Evolutionary conservation across 1,140 invertebrate species (phyloP).

Genomic region (Pogonomyrmex barbatus): DNA sequence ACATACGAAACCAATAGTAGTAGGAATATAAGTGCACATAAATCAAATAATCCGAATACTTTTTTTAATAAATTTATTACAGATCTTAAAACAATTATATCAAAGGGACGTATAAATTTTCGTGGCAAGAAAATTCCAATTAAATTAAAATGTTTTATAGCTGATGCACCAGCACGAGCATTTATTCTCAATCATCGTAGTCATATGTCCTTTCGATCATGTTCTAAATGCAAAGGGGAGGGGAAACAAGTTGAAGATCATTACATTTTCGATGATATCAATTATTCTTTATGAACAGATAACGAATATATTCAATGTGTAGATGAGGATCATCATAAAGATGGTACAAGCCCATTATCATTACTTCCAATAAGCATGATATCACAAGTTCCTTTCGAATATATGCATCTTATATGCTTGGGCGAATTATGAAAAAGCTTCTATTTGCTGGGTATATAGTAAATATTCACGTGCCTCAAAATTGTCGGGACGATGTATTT

Average conservation of each 20-base stretch:
- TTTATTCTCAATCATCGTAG: background rate
- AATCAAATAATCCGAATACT: too few relatives aligned
- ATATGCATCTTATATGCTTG: background rate
- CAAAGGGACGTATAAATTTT: background rate
- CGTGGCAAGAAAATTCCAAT: background rate
- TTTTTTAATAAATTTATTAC: too few relatives aligned
- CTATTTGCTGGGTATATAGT: constrained; percentile 32
- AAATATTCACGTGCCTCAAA: constrained; percentile 16
- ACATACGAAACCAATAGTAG: too few relatives aligned
- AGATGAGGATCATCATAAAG: background rate
- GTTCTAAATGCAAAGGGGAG: background rate
- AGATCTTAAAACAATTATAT: background rate
- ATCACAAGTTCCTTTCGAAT: background rate
- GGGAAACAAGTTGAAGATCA: background rate
- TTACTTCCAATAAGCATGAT: too few relatives aligned
- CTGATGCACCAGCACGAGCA: background rate
- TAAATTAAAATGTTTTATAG: background rate
- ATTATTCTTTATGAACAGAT: background rate
- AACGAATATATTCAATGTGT: background rate
- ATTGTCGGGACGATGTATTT: background rate
- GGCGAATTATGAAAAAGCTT: constrained; percentile 27
- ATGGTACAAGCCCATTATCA: background rate
- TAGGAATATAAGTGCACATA: too few relatives aligned
- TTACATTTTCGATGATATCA: background rate
- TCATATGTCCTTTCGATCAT: background rate